Base-by-base conservation (phyloP, 92 coral and sea anemone genomes). In the Umimayanthus chanpuru region DNA sequence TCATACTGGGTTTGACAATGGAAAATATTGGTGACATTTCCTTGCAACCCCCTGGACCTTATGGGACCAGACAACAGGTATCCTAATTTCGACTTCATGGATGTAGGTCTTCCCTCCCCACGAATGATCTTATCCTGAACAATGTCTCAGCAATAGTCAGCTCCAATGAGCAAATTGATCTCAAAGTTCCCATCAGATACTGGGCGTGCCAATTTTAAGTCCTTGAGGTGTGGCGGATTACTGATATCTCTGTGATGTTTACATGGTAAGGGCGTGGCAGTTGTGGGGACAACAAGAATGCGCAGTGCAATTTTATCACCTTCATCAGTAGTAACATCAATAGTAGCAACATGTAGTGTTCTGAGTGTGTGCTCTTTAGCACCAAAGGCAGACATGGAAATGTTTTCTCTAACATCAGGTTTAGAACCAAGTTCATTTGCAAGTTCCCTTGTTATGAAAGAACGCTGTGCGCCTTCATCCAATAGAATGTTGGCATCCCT, bases 41-140 rank as follows among this genome's bases (percentile, higher is more conserved):
- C 68, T 41, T 50, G n/a, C 16, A 20, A 14, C 36, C 61, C 67
- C 14, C 53, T 82, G 47, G 36, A 4, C 26, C 11, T 0, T 61
- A 73, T 30, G 56, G 84, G 90, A 25, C 94, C 94, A 29, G 92
- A 92, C 15, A 92, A 77, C 26, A 92, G 92, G 75, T 92, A 92
- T 25, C 94, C 88, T 39, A 92, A 53, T 73, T 86, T 89, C 10
- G 92, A 92, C 76, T 86, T 75, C 28, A 89, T 79, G 14, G 94
- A 90, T 18, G 94, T 92, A 61, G 94, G 94, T 32, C 89, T 90
- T 70, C 79, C 56, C 12, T 58, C 78, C 20, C 92, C 89, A 11
- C 91, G 41, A 77, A 87, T 87, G 16, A 93, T 89, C 18, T 89
- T 78, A 61, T 93, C 83, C 16, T 90, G 49, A 26, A 93, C 93